A percentile compares a stretch with the other conserved stretches of the same genome.
Conservation (phyloP, 1,140 invertebrate genomes). For the Hirudo medicinalis region DNA sequence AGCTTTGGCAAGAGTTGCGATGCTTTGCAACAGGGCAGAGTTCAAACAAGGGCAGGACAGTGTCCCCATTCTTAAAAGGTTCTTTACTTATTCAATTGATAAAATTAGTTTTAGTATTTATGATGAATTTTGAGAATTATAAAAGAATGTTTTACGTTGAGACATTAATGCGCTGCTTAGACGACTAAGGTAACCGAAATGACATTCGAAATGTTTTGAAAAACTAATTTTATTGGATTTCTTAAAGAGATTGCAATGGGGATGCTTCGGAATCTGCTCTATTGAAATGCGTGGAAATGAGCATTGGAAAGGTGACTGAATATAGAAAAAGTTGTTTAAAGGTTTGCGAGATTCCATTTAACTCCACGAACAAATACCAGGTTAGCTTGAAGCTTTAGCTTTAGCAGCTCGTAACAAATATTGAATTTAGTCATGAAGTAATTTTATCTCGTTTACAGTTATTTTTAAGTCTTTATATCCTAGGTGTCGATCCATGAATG, state of each 20-base stretch:
- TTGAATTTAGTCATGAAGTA: background rate
- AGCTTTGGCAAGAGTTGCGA: conserved; percentile 75
- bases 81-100: no score
- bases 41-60: conserved; percentile 86
- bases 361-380: conserved; percentile 97
- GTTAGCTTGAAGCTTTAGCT: conserved; percentile 26
- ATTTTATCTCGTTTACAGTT: no score
- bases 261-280: conserved; percentile 88
- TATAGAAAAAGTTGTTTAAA: conserved; percentile 83
- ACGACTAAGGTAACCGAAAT: background rate
- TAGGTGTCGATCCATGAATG: conserved; percentile 49
- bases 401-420: background rate
- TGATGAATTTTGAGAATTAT: no score
- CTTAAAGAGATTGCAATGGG: conserved; percentile 52
- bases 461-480: conserved; percentile 20
- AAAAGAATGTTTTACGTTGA: no score
- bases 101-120: no score
- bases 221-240: background rate
- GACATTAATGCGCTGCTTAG: no score
- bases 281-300: conserved; percentile 89
- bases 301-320: conserved; percentile 74
- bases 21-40: conserved; percentile 89
- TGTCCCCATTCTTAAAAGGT: conserved; percentile 76
- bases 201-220: no score
- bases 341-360: conserved; percentile 95